These are phyloP conservation scores for Geococcyx californianus DNA, from an alignment of 2,113 vertebrate genomes.

Conservation along the genomic window DNA sequence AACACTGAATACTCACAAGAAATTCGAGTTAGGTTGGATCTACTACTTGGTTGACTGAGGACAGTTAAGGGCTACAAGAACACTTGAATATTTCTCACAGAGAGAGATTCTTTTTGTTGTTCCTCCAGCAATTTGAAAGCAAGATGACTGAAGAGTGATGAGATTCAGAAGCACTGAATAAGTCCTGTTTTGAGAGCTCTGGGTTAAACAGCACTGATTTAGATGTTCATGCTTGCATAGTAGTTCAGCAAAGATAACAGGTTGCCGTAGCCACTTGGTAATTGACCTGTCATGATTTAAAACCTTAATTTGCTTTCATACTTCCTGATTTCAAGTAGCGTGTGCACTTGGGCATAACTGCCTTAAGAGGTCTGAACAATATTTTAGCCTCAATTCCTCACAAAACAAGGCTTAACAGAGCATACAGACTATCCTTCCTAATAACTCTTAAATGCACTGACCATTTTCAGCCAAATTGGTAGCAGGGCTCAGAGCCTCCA, in stretches of 20 bases:
- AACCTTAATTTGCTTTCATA: conserved; percentile 54
- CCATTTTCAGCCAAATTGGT: conserved; percentile 10
- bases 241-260: conserved; percentile 57
- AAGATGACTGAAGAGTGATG: not conserved
- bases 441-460: not conserved
- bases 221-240: conserved; percentile 7
- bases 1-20: not conserved
- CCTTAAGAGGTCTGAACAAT: conserved; percentile 20
- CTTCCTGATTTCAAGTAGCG: conserved; percentile 26
- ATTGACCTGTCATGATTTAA: conserved; percentile 60
- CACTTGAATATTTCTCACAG: not conserved
- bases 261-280: conserved; percentile 45
- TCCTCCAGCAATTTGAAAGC: not conserved
- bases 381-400: conserved; percentile 34
- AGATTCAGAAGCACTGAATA: not conserved
- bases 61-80: not conserved
- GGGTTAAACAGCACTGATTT: conserved; percentile 52
- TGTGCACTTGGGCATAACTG: conserved; percentile 46
- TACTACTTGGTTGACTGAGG: not conserved
- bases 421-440: not conserved
- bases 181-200: not conserved
- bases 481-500: not conserved
- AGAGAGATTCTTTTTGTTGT: not conserved
- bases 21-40: not conserved
- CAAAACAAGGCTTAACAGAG: conserved; percentile 20